phyloP scores from a whole-genome alignment of 2,113 vertebrate genomes.

The Seriola dumerili region DNA sequence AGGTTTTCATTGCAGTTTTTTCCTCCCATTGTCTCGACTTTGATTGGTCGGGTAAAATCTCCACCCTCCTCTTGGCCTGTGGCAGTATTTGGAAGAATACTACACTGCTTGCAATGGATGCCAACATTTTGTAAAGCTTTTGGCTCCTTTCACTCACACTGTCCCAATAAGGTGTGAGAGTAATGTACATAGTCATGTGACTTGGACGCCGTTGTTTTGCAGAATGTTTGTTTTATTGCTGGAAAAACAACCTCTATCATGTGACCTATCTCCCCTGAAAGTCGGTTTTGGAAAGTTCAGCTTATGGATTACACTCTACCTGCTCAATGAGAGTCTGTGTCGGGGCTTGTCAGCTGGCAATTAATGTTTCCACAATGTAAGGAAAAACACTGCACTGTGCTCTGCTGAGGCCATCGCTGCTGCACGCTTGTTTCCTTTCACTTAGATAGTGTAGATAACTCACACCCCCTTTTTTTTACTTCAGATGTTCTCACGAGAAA shows the following conservation, averaged over 20 bases:
- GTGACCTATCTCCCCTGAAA: conserved; percentile 23
- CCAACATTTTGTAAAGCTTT: conserved; percentile 40
- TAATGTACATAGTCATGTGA: conserved; percentile 11
- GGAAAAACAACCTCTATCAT: conserved; percentile 31
- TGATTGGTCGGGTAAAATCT: conserved; percentile 49
- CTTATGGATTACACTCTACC: conserved; percentile 55
- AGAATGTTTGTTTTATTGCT: conserved; percentile 25
- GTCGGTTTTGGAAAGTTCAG: conserved; percentile 33
- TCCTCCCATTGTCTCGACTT: conserved; percentile 2
- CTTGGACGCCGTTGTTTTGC: conserved; percentile 27
- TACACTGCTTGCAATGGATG: conserved; percentile 20
- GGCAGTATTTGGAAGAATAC: conserved; percentile 45
- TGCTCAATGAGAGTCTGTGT: conserved; percentile 64
- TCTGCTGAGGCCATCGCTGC: conserved; percentile 25
- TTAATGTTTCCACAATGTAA: conserved; percentile 69
- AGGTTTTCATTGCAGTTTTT: conserved; percentile 32
- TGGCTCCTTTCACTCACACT: conserved; percentile 27
- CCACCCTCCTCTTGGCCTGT: conserved; percentile 55
- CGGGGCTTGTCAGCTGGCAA: conserved; percentile 62
- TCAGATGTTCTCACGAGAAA: conserved; percentile 40
- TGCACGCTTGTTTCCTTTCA: conserved; percentile 3
- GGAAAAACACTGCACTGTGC: conserved; percentile 40
- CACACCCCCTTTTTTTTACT: conserved; percentile 36
- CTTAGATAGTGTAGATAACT: conserved; percentile 29
- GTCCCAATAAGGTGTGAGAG: conserved; percentile 54